Base-by-base conservation (phyloP, 2,797 vertebrate genomes). In the Epinephelus malabaricus region DNA sequence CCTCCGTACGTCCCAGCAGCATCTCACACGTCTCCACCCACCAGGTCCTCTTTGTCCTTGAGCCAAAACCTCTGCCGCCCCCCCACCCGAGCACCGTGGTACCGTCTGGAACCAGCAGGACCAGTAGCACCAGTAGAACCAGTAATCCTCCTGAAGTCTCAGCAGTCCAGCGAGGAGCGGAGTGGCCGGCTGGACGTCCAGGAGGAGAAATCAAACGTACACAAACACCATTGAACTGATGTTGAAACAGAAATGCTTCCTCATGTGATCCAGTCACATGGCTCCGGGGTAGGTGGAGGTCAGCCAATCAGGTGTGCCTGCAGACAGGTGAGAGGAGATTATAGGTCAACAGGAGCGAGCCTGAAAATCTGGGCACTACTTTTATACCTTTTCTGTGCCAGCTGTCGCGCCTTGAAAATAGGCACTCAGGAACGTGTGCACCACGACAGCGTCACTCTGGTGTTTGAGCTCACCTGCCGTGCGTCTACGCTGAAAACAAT, bases 141-240 rank as follows among this genome's bases (percentile, higher is more conserved):
- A 27, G 64, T 43, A 12, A 8, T 51, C 75, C 62, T 53, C 70
- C 30, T 25, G 66, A 17, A 3, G 56, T 51, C 47, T 53, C 58
- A 49, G 69, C 67, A 1, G 69, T 73, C 69, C 50, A 54, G 84
- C 74, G 76, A 59, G 17, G 82, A 56, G 81, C 72, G 82, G 82
- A 62, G 81, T 91, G 82, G 88, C 91, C 91, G 88, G 95, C 93
- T 84, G 92, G 78, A 50, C 76, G 90, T 94, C 90, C 79, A 7
- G 92, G 94, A 90, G 88, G 92, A 89, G 84, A 65, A 80, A 94
- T 93, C 89, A 95, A 95, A 96, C 94, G 92, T 86, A 94, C 94
- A 96, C 94, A 94, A 94, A 97, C 97, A 96, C 96, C 97, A 96
- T 96, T 96, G 93, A 97, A 96, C 96, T 97, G 97, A 97, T 96